Evolutionary conservation across 23 tunicate species (phyloP), one percentile per base, ranked within the genome.

Genomic region (Diplosoma virens): DNA sequence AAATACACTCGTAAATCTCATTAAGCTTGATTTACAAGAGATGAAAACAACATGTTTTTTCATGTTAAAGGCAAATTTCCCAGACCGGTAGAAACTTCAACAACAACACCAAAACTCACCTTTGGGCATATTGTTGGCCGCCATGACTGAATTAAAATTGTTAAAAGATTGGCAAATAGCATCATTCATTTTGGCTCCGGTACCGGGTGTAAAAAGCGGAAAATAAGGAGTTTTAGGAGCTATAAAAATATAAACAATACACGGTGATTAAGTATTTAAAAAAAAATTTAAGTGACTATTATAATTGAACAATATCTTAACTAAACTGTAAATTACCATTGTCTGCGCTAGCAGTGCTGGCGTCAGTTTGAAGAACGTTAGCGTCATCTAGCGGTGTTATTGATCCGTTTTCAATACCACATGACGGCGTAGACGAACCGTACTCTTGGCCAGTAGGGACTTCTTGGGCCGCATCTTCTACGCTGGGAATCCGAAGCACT

Each of bases 111-210:
- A 41, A 41, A 28, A 66, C 71, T 54, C 59, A 89, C 96, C 79
- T 71, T 78, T 78, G 41, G 96, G 56, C 96, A 89, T 89, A 66
- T 71, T 82, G 67, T 78, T 89, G 1, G 80, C 83, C 26, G 52
- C 75, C 74, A 89, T 82, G 33, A 82, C 70, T 0, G 66, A 63
- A 23, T 78, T 71, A 47, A 89, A 89, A 11, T 80, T 59, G 22
- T 77, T 37, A 72, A 89, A 89, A 16, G 96, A 77, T 54, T 82
- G 80, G 9, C 55, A 52, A 52, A 89, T 89, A 17, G 96, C 96
- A 32, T 89, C 96, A 65, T 89, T 89, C 79, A 89, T 89, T 71
- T 92, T 92, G 36, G 87, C 88, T 24, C 97, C 97, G 4, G 97
- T 82, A 20, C 97, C 97, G 16, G 97, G 97, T 6, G 97, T 92